A percentile compares a stretch with the other conserved stretches of the same genome.
Evolutionary conservation across 2,888 invertebrate species (phyloP).

Genomic region (Dasypogon diadema): DNA sequence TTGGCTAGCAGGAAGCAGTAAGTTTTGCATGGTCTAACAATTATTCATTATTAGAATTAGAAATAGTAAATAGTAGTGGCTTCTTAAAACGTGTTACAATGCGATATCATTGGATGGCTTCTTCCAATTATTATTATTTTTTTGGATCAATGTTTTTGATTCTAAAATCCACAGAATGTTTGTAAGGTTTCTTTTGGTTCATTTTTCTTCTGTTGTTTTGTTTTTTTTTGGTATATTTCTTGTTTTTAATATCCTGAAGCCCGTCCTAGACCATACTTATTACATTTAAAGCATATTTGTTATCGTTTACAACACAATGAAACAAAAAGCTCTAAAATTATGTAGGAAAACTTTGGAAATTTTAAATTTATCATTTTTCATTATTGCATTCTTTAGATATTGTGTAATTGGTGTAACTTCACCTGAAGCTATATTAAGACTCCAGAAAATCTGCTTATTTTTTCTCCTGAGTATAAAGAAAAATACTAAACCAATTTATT

Average conservation of each 20-base stretch:
- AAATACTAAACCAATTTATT: too few relatives aligned
- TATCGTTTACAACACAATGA: too few relatives aligned
- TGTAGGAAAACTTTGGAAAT: too few relatives aligned
- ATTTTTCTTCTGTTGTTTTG: neutral
- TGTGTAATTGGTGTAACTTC: too few relatives aligned
- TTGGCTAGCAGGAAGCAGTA: constrained; percentile 60
- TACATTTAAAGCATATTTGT: neutral
- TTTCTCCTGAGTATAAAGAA: too few relatives aligned
- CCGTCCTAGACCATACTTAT: neutral
- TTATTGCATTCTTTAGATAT: too few relatives aligned
- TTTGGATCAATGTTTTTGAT: neutral
- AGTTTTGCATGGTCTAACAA: constrained; percentile 57
- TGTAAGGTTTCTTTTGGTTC: neutral
- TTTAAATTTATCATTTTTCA: too few relatives aligned
- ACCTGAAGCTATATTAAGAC: too few relatives aligned
- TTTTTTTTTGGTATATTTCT: neutral
- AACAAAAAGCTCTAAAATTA: too few relatives aligned
- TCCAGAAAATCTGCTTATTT: too few relatives aligned
- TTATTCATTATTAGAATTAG: neutral
- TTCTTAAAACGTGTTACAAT: constrained; percentile 13
- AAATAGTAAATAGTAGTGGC: constrained; percentile 22
- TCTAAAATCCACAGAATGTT: neutral
- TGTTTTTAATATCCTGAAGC: neutral
- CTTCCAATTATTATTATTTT: neutral
- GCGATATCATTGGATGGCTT: constrained; percentile 46